Evolutionary conservation across 1,140 invertebrate genomes (phyloP).

Genomic region (Drosophila chauvacae): DNA sequence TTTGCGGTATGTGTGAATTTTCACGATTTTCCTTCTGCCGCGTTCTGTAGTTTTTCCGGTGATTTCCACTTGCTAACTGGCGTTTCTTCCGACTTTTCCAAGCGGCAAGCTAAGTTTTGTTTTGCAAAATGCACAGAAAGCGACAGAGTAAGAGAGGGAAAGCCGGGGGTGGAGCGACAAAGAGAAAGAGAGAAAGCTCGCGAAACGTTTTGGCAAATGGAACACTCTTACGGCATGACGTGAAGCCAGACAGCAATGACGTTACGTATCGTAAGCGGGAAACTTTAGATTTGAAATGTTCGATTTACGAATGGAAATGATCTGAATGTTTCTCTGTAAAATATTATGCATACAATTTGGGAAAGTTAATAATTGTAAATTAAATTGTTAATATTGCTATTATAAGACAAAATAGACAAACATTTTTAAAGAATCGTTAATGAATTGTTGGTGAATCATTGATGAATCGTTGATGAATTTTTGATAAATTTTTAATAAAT

Average conservation of each 20-base stretch:
- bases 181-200: conserved; percentile 35
- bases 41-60: conserved; percentile 79
- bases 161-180: conserved; percentile 20
- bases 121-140: conserved; percentile 43
- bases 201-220: conserved; percentile 40
- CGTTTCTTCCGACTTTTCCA: conserved; percentile 75
- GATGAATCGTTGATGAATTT: too few species aligned
- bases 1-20: conserved; percentile 39
- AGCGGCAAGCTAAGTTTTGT: conserved; percentile 56
- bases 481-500: too few species aligned
- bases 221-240: conserved; percentile 16
- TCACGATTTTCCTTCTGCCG: conserved; percentile 53
- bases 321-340: background rate
- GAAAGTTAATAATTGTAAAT: background rate
- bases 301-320: too few species aligned
- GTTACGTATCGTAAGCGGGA: conserved; percentile 8
- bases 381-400: too few species aligned
- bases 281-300: conserved; percentile 20
- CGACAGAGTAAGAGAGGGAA: conserved; percentile 19
- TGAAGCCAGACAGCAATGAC: background rate
- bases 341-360: background rate
- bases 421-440: too few species aligned
- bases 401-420: too few species aligned
- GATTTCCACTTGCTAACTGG: conserved; percentile 80
- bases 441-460: too few species aligned